These are phyloP conservation scores for Sebastes itinus DNA, from an alignment of 2,797 vertebrate genomes.

Conservation along the genomic window DNA sequence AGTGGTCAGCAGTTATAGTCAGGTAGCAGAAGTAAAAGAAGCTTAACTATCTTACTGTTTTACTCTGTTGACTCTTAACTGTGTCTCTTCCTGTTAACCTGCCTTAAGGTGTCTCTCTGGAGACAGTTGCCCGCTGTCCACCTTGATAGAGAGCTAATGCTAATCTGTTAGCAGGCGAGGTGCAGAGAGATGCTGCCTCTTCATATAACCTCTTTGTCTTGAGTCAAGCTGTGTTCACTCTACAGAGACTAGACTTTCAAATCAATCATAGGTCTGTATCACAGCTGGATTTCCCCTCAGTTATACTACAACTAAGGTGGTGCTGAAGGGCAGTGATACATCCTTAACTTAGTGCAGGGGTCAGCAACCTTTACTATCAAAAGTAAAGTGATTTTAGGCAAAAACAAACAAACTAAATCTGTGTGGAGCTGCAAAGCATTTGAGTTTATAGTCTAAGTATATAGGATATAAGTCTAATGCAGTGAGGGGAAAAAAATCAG, in stretches of 20 bases:
- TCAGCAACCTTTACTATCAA: no score
- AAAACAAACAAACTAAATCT: no score
- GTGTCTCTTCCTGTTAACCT: not conserved
- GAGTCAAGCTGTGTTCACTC: not conserved
- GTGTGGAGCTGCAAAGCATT: no score
- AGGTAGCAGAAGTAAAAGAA: not conserved
- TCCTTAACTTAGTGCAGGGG: not conserved
- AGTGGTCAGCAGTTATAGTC: not conserved
- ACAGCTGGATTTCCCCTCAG: not conserved
- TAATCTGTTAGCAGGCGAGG: conserved; percentile 59
- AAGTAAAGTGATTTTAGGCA: no score
- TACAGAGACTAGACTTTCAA: rapidly evolving
- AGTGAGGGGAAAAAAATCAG: no score
- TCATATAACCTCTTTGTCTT: not conserved
- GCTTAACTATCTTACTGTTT: rapidly evolving
- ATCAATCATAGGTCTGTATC: not conserved
- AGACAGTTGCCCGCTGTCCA: conserved; percentile 21
- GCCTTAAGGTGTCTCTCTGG: not conserved
- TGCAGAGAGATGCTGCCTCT: conserved; percentile 49
- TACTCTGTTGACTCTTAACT: no score
- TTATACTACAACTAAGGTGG: not conserved
- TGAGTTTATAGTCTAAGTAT: no score
- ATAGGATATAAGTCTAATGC: no score
- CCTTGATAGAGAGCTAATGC: conserved; percentile 57
- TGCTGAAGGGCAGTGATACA: conserved; percentile 12